Base-by-base conservation (phyloP, 2,113 vertebrate genomes). In the Corythornis cristatus region DNA sequence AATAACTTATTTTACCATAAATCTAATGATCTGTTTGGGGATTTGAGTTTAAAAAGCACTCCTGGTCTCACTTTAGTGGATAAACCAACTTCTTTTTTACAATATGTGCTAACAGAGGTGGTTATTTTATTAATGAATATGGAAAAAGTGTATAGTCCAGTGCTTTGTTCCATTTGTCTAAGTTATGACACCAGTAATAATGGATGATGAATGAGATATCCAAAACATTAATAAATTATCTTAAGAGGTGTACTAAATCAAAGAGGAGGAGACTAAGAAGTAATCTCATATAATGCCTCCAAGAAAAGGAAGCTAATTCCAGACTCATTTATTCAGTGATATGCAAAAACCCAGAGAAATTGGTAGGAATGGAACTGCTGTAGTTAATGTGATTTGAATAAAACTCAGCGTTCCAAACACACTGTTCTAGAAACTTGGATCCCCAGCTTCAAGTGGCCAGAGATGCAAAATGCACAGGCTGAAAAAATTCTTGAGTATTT, bases 171-270 rank as follows among this genome's bases (percentile, higher is more conserved):
- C 95, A 75, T 93, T 96, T 83, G 46, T 96, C 83, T 96, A 94
- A 97, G 96, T 97, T 97, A 90, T 93, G 95, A 86, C 96, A 95
- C 90, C 51, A 80, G 91, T 94, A 96, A 95, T 96, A 96, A 96
- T 95, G 90, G 92, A 95, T 96, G 96, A 97, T 97, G 93, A 96
- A 97, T 97, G 96, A 97, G 93, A 96, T 95, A 97, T 93, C 90
- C 90, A 95, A 92, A 96, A 91, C 93, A 95, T 97, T 97, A 97
- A 97, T 97, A 97, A 95, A 96, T 97, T 97, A 96, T 93, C 96
- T 96, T 93, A 95, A 95, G 95, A 95, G 93, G 92, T 96, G 12
- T 96, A 96, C 92, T 97, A 97, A 97, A 95, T 97, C 96, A 97
- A 95, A 95, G 95, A 95, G 93, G 95, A 95, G 84, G 95, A 93